Percentiles rank a stretch among this genome's conserved stretches.
These are phyloP conservation scores for Hedya salicella DNA, from an alignment of 2,888 invertebrate genomes.

Conservation along the genomic window DNA sequence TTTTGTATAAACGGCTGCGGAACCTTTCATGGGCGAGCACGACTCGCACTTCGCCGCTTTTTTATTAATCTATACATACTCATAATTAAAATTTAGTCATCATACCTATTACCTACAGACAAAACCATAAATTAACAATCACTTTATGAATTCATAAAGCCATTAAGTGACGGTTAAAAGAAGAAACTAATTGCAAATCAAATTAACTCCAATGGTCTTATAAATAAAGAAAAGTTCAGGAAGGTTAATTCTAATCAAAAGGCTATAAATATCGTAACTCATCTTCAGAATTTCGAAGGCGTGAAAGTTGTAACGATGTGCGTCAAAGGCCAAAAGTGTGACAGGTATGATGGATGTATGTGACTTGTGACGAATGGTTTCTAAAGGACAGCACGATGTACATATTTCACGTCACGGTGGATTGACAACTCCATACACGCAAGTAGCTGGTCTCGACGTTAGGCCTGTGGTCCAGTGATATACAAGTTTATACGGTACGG, in stretches of 20 bases:
- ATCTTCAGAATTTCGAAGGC: slow-evolving; percentile 4
- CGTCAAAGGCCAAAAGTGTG: background rate
- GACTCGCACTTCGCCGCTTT: no score
- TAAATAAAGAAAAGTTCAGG: slow-evolving; percentile 3
- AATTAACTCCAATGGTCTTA: slow-evolving; percentile 5
- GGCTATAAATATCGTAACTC: slow-evolving; percentile 11
- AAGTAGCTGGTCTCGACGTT: slow-evolving; percentile 31
- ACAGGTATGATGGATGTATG: background rate
- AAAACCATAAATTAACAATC: background rate
- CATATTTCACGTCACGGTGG: slow-evolving; percentile 23
- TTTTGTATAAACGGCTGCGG: no score
- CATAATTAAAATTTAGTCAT: no score
- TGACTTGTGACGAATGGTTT: background rate
- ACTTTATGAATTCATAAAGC: background rate
- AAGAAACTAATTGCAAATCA: background rate
- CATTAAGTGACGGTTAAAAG: background rate
- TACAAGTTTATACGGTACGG: no score
- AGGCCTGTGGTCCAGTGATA: slow-evolving; percentile 14
- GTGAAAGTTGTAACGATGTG: slow-evolving; percentile 3
- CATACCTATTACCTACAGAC: no score
- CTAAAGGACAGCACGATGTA: background rate
- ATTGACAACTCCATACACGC: slow-evolving; percentile 39
- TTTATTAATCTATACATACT: no score
- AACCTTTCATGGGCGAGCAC: no score
- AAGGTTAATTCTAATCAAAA: background rate